phyloP scores from a whole-genome alignment of 2,888 invertebrate species.

The Pollenia angustigena region DNA sequence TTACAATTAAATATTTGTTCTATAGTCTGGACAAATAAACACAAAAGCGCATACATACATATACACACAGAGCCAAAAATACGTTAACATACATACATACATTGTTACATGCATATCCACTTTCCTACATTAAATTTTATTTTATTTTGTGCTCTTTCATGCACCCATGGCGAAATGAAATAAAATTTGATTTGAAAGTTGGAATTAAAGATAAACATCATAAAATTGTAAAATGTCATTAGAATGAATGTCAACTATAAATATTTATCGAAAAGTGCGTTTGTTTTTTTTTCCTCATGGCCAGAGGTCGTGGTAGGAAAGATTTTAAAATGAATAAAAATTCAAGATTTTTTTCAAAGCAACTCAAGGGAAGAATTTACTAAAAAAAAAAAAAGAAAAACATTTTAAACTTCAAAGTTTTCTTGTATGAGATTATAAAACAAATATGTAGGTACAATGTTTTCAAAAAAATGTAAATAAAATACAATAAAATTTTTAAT shows the following conservation, averaged over 20 bases:
- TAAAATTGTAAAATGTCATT: constrained; percentile 56
- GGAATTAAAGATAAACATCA: constrained; percentile 48
- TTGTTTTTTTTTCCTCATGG: not conserved
- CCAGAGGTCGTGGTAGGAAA: not conserved
- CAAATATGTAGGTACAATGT: no score
- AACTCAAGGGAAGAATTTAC: not conserved
- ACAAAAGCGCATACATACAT: not conserved
- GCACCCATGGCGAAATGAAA: constrained; percentile 28
- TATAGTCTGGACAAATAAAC: constrained; percentile 25
- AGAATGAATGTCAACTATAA: constrained; percentile 41
- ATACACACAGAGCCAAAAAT: not conserved
- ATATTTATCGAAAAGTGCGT: constrained; percentile 31
- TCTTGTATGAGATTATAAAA: no score
- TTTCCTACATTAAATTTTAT: not conserved
- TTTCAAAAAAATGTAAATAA: no score
- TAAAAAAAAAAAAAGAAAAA: not conserved
- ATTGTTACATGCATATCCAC: not conserved
- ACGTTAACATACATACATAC: not conserved
- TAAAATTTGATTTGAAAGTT: constrained; percentile 48
- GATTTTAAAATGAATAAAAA: constrained; percentile 11
- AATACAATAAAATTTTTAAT: no score
- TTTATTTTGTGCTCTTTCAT: not conserved
- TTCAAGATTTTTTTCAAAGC: constrained; percentile 19
- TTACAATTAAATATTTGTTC: constrained; percentile 53
- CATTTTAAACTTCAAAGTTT: no score